phyloP scores from a whole-genome alignment of 2,888 invertebrate genomes.

The Girardia tigrina region DNA sequence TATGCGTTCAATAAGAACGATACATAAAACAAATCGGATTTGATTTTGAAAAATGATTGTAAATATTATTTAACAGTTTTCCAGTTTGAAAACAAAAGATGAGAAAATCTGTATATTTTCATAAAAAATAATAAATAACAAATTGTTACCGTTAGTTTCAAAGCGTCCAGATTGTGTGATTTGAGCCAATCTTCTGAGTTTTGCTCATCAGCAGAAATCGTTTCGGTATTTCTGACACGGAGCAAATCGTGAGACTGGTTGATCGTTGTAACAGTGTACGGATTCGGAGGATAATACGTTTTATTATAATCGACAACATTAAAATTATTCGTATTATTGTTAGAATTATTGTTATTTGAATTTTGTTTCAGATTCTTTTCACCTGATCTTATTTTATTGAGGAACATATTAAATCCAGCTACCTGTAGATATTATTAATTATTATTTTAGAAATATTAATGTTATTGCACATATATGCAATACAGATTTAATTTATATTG shows the following conservation, averaged over 20 bases:
- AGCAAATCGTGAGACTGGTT: constrained; percentile 46
- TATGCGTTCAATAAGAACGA: no score
- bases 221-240: constrained; percentile 36
- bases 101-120: no score
- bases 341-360: not conserved
- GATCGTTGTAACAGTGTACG: constrained; percentile 48
- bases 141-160: constrained; percentile 42
- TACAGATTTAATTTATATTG: no score
- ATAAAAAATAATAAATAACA: no score
- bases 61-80: no score
- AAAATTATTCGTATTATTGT: not conserved
- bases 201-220: constrained; percentile 42
- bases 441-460: no score
- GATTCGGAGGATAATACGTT: constrained; percentile 41
- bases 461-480: no score
- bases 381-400: not conserved
- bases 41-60: no score
- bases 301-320: not conserved
- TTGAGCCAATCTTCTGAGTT: constrained; percentile 47
- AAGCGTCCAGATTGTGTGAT: constrained; percentile 43
- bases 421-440: no score
- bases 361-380: not conserved
- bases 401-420: not conserved
- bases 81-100: no score
- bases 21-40: no score